Percentiles rank a stretch among this genome's conserved stretches.
These are phyloP conservation scores for Monochamus alternatus DNA, from an alignment of 2,888 invertebrate genomes.

Conservation along the genomic window DNA sequence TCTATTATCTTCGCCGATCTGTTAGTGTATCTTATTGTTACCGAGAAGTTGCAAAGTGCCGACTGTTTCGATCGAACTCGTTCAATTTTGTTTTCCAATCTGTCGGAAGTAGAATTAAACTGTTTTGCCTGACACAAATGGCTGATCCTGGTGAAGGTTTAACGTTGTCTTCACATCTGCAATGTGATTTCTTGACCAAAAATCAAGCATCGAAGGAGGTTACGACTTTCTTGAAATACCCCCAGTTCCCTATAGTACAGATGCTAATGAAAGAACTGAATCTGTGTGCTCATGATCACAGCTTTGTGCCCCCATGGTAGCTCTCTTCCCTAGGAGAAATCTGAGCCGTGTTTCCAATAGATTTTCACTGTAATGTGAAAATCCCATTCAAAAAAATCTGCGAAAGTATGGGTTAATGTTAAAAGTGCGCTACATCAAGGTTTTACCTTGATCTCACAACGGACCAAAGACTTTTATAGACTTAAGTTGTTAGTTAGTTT, in stretches of 20 bases:
- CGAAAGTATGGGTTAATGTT: constrained; percentile 33
- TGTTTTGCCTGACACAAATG: constrained; percentile 56
- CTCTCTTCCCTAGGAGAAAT: constrained; percentile 10
- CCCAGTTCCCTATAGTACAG: constrained; percentile 61
- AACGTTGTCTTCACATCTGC: constrained; percentile 46
- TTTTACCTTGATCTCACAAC: constrained; percentile 23
- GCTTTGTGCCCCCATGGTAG: constrained; percentile 68
- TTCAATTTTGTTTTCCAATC: constrained; percentile 25
- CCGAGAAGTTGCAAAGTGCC: not conserved
- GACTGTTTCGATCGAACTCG: not conserved
- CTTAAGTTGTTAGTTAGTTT: constrained; percentile 29
- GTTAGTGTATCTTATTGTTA: not conserved
- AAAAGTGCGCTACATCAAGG: constrained; percentile 21
- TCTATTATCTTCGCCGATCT: not conserved
- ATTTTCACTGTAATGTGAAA: constrained; percentile 28
- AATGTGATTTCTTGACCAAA: constrained; percentile 41
- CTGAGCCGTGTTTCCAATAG: not conserved
- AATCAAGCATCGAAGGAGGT: constrained; percentile 53
- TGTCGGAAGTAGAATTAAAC: constrained; percentile 31
- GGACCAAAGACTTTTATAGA: constrained; percentile 34
- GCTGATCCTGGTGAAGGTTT: constrained; percentile 64
- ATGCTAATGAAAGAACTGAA: constrained; percentile 64
- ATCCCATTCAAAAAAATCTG: not conserved
- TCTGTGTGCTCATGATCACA: constrained; percentile 66
- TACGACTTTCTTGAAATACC: constrained; percentile 56